Base-by-base conservation (phyloP, 2,888 invertebrate species). In the Dimorphilus gyrociliatus region DNA sequence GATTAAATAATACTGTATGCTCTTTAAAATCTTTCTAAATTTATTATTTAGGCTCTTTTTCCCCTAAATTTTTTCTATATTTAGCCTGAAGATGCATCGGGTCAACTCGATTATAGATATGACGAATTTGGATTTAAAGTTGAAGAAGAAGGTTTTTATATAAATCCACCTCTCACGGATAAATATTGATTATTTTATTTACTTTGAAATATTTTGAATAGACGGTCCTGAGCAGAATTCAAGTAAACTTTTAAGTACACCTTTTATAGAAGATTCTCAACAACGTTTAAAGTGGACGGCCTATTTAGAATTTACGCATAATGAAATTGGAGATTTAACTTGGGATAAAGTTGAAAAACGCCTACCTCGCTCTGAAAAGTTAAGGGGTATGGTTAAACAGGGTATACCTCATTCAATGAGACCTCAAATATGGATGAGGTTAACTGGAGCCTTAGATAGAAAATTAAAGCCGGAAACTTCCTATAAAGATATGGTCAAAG, bases 81-180 rank as follows among this genome's bases (percentile, higher is more conserved):
- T 21, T 75, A 81, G 55, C 78, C 81, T 3, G 82, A 82, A 45
- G 75, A 75, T 61, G 72, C 72, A 6, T 72, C 72, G 60, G 73
- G 73, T 6, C 73, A 75, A 50, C 71, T 73, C 3, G 75, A 76
- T 52, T 75, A 74, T 47, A 72, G 79, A 46, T 92, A 86, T 67
- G 94, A 97, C 67, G 94, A 94, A 65, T 92, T 94, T 68, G 94
- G 94, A 2, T 94, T 92, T 65, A 78, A 88, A 51, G 78, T 88
- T 1, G 90, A 90, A 52, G 85, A 88, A 60, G 90, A 90, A 68
- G 63, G 64, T 62, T n/a, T n/a, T n/a, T n/a, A n/a, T n/a, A n/a
- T n/a, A n/a, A n/a, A n/a, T n/a, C n/a, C n/a, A n/a, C n/a, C n/a
- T n/a, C n/a, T n/a, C n/a, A n/a, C n/a, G n/a, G n/a, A n/a, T n/a